phyloP scores from a whole-genome alignment of 2,888 invertebrate genomes.

The Synanthedon myopaeformis region DNA sequence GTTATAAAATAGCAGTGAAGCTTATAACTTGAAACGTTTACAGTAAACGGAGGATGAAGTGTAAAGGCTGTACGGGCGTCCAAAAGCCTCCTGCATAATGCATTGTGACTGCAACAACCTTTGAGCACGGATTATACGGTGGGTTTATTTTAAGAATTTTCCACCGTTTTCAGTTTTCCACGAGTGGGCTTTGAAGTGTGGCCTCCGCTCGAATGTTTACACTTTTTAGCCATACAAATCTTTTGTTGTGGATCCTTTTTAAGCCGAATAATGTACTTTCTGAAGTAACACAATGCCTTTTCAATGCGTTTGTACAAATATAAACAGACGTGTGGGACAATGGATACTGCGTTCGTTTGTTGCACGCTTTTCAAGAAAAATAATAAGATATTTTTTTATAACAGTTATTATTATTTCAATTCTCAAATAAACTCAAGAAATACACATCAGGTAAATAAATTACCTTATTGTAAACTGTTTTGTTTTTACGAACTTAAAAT shows the following conservation, averaged over 20 bases:
- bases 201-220: neutral
- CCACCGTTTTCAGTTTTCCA: neutral
- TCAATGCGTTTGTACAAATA: neutral
- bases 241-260: constrained; percentile 1
- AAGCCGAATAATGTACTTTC: constrained; percentile 3
- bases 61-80: neutral
- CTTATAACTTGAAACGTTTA: neutral
- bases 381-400: too few relatives aligned
- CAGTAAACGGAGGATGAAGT: neutral
- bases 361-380: too few relatives aligned
- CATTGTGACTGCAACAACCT: constrained; percentile 1
- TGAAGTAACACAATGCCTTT: neutral
- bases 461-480: too few relatives aligned
- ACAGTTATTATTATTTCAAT: too few relatives aligned
- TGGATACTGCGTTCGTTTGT: too few relatives aligned
- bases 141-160: neutral
- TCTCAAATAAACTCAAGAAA: too few relatives aligned
- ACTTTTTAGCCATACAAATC: neutral
- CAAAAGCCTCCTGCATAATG: constrained; percentile 1
- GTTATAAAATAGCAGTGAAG: too few relatives aligned
- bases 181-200: neutral
- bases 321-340: too few relatives aligned
- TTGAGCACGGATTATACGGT: neutral
- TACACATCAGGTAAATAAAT: too few relatives aligned
- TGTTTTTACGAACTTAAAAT: too few relatives aligned